Conservation (phyloP, 2,113 vertebrate genomes). For the Chrysochloris asiatica region DNA sequence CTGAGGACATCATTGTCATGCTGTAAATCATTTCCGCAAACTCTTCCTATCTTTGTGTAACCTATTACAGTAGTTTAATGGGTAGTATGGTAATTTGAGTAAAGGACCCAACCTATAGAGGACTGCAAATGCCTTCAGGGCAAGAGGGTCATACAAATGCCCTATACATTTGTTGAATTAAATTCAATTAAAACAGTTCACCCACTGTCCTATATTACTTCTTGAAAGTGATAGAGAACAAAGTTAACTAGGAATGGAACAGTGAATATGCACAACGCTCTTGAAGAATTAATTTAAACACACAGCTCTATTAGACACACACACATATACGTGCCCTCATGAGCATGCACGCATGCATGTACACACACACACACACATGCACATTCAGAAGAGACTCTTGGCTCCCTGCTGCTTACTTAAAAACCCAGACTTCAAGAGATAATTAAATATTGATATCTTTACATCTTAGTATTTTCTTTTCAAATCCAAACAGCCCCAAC, state of each 20-base stretch:
- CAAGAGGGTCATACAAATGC: neutral
- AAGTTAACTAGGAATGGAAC: neutral
- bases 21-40: neutral
- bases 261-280: neutral
- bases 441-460: conserved; percentile 81
- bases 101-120: neutral
- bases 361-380: neutral
- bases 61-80: neutral
- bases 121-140: neutral
- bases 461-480: conserved; percentile 76
- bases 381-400: conserved; percentile 41
- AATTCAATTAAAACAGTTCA: conserved; percentile 21
- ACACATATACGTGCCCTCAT: neutral
- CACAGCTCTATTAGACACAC: neutral
- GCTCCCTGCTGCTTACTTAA: conserved; percentile 59
- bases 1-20: neutral
- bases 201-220: neutral
- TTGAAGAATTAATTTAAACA: neutral
- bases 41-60: neutral
- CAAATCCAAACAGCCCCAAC: conserved; percentile 76
- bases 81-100: neutral
- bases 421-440: conserved; percentile 70
- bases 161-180: conserved; percentile 38
- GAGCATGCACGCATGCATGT: too few species aligned
- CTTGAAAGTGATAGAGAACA: neutral